These are phyloP conservation scores for Odontomyia ornata DNA, from an alignment of 2,888 invertebrate genomes.

Conservation along the genomic window DNA sequence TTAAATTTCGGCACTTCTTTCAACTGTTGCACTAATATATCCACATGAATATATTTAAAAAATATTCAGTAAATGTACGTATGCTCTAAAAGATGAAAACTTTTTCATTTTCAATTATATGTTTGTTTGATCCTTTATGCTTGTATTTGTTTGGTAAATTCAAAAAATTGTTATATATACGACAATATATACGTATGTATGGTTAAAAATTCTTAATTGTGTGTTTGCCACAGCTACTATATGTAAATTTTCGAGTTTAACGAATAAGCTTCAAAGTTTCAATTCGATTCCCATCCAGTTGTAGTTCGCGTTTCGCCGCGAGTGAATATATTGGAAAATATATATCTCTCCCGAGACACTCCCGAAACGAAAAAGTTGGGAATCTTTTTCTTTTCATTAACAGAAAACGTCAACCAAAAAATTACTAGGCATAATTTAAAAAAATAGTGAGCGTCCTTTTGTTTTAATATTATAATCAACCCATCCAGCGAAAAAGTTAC, in stretches of 20 bases:
- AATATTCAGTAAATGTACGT: not conserved
- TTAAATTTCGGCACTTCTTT: not conserved
- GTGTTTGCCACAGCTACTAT: not conserved
- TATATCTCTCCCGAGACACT: constrained; percentile 43
- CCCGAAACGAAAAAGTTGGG: constrained; percentile 43
- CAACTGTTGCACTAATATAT: not conserved
- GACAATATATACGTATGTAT: not conserved
- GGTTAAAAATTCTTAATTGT: constrained; percentile 10
- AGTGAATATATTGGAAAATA: constrained; percentile 49
- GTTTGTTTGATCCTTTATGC: not conserved
- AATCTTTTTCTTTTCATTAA: constrained; percentile 30
- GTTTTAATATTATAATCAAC: not conserved
- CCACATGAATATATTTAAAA: not conserved
- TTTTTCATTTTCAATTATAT: not conserved
- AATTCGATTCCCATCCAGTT: constrained; percentile 50
- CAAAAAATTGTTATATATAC: not conserved
- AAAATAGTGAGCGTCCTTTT: constrained; percentile 15
- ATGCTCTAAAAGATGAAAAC: not conserved
- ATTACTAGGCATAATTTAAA: constrained; percentile 25
- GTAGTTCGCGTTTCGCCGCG: constrained; percentile 54
- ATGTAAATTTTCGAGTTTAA: constrained; percentile 20
- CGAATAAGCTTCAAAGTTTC: constrained; percentile 47
- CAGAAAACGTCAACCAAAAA: constrained; percentile 32
- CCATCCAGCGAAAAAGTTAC: too few species aligned
- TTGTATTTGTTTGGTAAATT: not conserved